A percentile compares a stretch with the other conserved stretches of the same genome.
Evolutionary conservation across 2,113 vertebrate genomes (phyloP).

Genomic region (Stegostoma tigrinum): DNA sequence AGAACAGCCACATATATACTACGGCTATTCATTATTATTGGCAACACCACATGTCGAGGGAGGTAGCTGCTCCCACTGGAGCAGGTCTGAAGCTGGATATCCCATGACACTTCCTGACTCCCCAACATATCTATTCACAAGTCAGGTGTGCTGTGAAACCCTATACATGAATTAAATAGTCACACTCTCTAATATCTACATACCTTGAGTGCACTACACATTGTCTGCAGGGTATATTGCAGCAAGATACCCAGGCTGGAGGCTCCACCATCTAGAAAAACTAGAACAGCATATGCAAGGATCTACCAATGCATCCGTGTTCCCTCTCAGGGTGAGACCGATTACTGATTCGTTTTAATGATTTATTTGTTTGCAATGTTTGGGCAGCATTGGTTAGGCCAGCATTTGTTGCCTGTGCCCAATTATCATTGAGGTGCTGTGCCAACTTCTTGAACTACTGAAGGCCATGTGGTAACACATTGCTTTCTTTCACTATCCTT

Average conservation of each 20-base stretch:
- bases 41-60: neutral
- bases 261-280: neutral
- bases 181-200: neutral
- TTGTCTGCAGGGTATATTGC: neutral
- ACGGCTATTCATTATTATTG: neutral
- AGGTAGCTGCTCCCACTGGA: neutral
- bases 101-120: neutral
- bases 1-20: neutral
- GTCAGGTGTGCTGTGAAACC: neutral
- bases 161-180: neutral
- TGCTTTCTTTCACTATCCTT: neutral
- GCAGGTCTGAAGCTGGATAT: neutral
- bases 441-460: too few relatives aligned
- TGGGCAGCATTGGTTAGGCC: too few relatives aligned
- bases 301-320: neutral
- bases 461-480: neutral
- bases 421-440: too few relatives aligned
- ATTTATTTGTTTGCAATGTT: too few relatives aligned
- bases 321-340: neutral
- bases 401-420: too few relatives aligned
- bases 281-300: neutral
- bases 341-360: too few relatives aligned
- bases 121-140: neutral
- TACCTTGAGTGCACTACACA: neutral
- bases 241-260: neutral